Base-by-base conservation (phyloP, 2,888 invertebrate species). In the Pachymerium ferrugineum region DNA sequence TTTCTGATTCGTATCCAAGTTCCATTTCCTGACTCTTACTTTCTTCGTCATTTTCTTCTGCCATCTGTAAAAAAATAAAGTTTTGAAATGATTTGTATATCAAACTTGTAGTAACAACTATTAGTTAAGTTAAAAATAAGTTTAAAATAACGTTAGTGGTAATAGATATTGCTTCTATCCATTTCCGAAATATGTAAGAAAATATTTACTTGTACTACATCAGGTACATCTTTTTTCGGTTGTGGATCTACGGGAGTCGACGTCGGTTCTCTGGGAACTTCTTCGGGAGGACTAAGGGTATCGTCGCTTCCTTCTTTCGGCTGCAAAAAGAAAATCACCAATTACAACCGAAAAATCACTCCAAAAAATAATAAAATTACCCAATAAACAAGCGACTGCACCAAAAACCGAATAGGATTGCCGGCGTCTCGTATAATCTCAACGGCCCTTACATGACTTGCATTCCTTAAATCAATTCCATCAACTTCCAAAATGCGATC, bases 381-480 rank as follows among this genome's bases (percentile, higher is more conserved):
- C 89, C 89, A 88, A 77, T 90, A 88, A 77, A 88, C 85, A 77
- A 92, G 84, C 74, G 89, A 90, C 85, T 98, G 97, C 68, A 98
- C 92, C 42, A 95, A 88, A 80, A 99, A 91, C 33, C 88, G 88
- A 76, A 99, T 94, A 72, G 91, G 91, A 82, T 92, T 93, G 25
- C 91, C 89, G 19, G 97, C 92, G 73, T 91, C 90, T 81, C 94
- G 90, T 80, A 99, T 98, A 10, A 94, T 90, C 83, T 94, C 91
- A 12, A 99, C 97, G 0, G 97, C 97, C 78, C 90, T 87, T 80
- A 97, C 97, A 81, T 98, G 97, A 77, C 92, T 93, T 6, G 96
- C 94, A 76, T 92, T 89, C 75, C 94, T 86, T 72, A 99, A 88
- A 84, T 96, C 94, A 30, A 90, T 87, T 10, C 94, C 95, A 80